These are phyloP conservation scores for Euschistus heros DNA, from an alignment of 1,140 invertebrate genomes.

Conservation along the genomic window DNA sequence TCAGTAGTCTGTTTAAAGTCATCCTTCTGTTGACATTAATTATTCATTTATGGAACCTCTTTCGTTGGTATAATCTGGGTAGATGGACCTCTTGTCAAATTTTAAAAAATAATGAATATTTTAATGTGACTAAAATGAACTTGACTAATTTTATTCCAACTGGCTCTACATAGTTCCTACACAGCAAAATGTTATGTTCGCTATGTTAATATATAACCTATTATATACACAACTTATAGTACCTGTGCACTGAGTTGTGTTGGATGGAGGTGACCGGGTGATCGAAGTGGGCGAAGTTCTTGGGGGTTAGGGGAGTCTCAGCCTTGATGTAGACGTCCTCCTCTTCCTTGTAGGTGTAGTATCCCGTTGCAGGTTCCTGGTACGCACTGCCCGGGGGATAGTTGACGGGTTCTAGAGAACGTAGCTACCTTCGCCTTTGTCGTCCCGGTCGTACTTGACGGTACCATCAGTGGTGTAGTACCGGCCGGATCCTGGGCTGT, in stretches of 20 bases:
- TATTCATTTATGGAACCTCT: no score
- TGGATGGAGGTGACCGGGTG: background rate
- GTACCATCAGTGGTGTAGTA: slow-evolving; percentile 5
- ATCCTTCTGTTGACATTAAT: no score
- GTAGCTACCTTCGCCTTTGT: slow-evolving; percentile 21
- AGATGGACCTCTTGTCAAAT: no score
- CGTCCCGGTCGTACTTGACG: slow-evolving; percentile 27
- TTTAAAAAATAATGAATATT: no score
- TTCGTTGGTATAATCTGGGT: no score
- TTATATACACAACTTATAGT: no score
- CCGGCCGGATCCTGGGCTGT: background rate
- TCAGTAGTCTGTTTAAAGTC: no score
- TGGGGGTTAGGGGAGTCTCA: background rate
- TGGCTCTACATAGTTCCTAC: no score
- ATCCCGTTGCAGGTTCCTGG: slow-evolving; percentile 10
- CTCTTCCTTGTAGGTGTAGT: slow-evolving; percentile 12
- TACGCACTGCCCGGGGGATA: background rate
- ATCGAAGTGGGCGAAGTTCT: slow-evolving; percentile 4
- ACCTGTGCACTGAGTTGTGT: slow-evolving; percentile 1
- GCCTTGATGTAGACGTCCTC: slow-evolving; percentile 16
- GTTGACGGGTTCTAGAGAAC: slow-evolving; percentile 24
- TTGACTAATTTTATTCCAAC: no score
- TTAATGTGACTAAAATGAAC: no score
- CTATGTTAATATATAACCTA: no score
- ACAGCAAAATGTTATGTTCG: no score